A percentile compares a stretch with the other conserved stretches of the same genome.
Evolutionary conservation across 2,113 vertebrate genomes (phyloP).

Genomic region (Hemichromis elongatus): DNA sequence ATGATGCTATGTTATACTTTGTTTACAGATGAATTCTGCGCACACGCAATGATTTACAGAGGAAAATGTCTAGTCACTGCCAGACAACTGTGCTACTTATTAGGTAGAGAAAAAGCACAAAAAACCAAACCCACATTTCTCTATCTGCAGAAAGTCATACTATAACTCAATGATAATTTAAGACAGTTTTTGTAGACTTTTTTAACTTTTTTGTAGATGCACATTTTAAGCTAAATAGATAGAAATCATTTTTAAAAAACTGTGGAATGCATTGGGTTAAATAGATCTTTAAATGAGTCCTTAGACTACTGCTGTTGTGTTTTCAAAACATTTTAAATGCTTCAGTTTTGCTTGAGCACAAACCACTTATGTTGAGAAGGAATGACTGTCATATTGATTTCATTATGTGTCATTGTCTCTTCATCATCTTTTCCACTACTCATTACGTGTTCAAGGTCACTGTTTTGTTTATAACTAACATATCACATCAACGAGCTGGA

Average conservation of each 20-base stretch:
- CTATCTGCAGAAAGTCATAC: neutral
- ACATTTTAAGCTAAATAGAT: neutral
- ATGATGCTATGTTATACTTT: neutral
- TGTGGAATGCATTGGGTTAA: neutral
- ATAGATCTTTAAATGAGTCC: neutral
- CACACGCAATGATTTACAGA: neutral
- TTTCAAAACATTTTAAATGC: neutral
- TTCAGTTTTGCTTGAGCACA: neutral
- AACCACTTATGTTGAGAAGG: neutral
- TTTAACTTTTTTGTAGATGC: no score
- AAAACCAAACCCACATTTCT: neutral
- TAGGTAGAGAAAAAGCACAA: neutral
- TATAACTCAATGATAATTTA: neutral
- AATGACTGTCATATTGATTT: slow-evolving; percentile 2
- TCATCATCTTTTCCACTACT: neutral
- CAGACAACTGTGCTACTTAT: neutral
- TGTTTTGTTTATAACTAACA: slow-evolving; percentile 1
- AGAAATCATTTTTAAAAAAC: neutral
- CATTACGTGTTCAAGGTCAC: neutral
- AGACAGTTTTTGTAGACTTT: neutral
- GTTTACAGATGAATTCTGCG: neutral
- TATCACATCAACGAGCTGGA: neutral
- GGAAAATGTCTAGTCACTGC: neutral
- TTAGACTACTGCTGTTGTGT: neutral
- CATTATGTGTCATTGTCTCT: neutral